Evolutionary conservation across 2,113 vertebrate genomes (phyloP).

Genomic region (Melanocharis versteri): DNA sequence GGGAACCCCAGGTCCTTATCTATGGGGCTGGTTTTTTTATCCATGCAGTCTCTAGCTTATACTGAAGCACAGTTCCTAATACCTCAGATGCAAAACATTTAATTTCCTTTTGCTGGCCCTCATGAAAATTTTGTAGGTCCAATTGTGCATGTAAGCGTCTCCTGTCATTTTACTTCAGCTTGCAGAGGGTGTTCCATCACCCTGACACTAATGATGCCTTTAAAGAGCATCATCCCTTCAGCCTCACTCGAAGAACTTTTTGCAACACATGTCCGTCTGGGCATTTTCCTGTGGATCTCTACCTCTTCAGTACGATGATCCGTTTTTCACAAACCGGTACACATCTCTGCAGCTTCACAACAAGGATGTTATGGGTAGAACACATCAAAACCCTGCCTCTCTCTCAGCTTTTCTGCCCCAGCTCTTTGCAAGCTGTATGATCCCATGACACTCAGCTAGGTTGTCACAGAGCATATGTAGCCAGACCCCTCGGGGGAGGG

Average conservation of each 20-base stretch:
- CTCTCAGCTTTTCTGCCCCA: not conserved
- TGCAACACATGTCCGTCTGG: fast-evolving
- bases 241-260: not conserved
- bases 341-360: not conserved
- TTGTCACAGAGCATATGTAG: not conserved
- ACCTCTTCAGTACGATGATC: not conserved
- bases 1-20: not conserved
- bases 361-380: not conserved
- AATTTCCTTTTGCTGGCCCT: not conserved
- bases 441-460: not conserved
- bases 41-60: not conserved
- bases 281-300: not conserved
- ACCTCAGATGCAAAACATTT: not conserved
- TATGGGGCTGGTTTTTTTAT: not conserved
- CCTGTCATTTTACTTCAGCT: not conserved
- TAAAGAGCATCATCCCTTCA: not conserved
- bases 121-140: not conserved
- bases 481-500: fast-evolving
- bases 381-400: not conserved
- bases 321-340: not conserved
- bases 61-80: not conserved
- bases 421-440: not conserved
- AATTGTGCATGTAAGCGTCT: not conserved
- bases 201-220: not conserved
- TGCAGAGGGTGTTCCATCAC: not conserved